Percentiles rank a stretch among this genome's conserved stretches.
These are phyloP conservation scores for Pitta sordida DNA, from an alignment of 2,113 vertebrate species.

Conservation along the genomic window DNA sequence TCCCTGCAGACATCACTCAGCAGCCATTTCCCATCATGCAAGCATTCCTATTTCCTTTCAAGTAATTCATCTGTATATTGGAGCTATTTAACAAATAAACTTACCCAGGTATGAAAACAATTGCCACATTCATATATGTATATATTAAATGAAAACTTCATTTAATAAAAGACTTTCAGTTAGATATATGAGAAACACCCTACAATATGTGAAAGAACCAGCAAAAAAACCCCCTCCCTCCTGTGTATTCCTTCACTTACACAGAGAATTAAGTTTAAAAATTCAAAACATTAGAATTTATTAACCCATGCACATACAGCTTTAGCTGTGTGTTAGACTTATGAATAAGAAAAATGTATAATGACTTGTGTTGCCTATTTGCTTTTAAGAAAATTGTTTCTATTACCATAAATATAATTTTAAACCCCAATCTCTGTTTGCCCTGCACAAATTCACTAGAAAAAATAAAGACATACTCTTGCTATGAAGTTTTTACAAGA, in stretches of 20 bases:
- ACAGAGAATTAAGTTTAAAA: not conserved
- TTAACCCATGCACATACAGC: not conserved
- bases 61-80: conserved; percentile 15
- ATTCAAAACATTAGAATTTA: not conserved
- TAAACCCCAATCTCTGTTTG: not conserved
- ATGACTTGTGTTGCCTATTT: not conserved
- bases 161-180: not conserved
- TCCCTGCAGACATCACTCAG: conserved; percentile 42
- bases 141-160: not conserved
- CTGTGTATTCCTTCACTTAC: not conserved
- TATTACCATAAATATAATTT: not conserved
- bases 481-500: not conserved
- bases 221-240: not conserved
- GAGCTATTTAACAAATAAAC: conserved; percentile 47
- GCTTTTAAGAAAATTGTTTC: not conserved
- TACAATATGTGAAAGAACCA: not conserved
- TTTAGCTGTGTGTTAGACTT: not conserved
- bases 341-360: not conserved
- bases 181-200: not conserved
- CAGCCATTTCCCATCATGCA: conserved; percentile 11
- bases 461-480: not conserved
- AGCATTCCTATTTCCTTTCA: conserved; percentile 16
- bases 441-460: not conserved
- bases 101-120: not conserved
- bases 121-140: not conserved